Evolutionary conservation across 2,888 invertebrate genomes (phyloP).

Genomic region (Eremobia ochroleuca): DNA sequence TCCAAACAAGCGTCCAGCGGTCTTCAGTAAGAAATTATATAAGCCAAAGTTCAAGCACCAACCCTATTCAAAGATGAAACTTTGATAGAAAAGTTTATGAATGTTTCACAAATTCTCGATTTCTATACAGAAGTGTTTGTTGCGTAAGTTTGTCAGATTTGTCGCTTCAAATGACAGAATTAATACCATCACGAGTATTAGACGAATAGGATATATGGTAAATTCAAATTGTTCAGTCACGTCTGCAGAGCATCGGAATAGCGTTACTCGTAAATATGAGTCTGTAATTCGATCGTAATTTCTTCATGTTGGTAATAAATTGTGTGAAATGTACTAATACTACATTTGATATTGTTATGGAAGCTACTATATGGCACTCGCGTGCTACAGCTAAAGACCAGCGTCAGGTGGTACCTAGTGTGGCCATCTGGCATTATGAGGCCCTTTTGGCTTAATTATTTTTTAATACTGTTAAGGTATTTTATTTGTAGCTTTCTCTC

Average conservation of each 20-base stretch:
- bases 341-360: not conserved
- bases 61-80: slow-evolving; percentile 9
- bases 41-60: slow-evolving; percentile 12
- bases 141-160: slow-evolving; percentile 31
- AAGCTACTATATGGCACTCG: not conserved
- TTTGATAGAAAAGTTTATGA: slow-evolving; percentile 1
- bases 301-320: slow-evolving; percentile 20
- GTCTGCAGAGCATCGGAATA: slow-evolving; percentile 9
- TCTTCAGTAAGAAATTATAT: not conserved
- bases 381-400: not conserved
- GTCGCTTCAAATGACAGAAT: slow-evolving; percentile 21
- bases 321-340: not conserved
- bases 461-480: not conserved
- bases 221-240: slow-evolving; percentile 36
- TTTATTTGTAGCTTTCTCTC: not conserved
- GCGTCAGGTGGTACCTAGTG: not conserved
- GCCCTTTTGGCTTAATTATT: not conserved
- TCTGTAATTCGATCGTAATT: slow-evolving; percentile 9
- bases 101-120: slow-evolving; percentile 17
- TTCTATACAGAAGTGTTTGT: not conserved
- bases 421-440: not conserved
- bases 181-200: slow-evolving; percentile 43
- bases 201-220: slow-evolving; percentile 41
- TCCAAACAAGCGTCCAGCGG: not conserved
- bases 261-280: slow-evolving; percentile 26